Evolutionary conservation across 2,888 invertebrate species (phyloP), one percentile per base, ranked within the genome.

Genomic region (Drosophila fulvimacula): DNA sequence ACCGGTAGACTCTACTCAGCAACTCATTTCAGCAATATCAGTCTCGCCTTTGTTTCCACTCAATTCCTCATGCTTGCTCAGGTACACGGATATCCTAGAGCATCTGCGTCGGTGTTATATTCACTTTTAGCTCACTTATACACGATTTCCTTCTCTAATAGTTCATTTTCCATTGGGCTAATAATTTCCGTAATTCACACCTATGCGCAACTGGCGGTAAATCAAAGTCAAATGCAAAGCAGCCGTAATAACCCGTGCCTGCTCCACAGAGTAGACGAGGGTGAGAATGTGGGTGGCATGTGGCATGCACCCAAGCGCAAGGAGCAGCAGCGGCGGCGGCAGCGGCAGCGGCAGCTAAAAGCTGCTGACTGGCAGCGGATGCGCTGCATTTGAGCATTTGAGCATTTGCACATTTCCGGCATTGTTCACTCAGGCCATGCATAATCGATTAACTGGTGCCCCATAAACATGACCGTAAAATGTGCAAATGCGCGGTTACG

Each of bases 391-490:
- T 51, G 51, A 49, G 48, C 48, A 51, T 19, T 49, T 32, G 34
- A 74, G 74, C 74, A 75, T 75, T 75, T 75, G 85, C 82, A 82
- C 82, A 85, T 82, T 82, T 82, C 82, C 82, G 82, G 81, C 71
- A 79, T 82, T 85, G 82, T 76, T 82, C 82, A 82, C 81, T 82
- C 86, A 79, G 83, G 72, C 82, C 86, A 76, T 79, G 82, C 85
- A 82, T 82, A 82, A 82, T 82, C 82, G 82, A 82, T 82, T 82
- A 82, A 82, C 82, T 85, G 76, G 72, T 71, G 72, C 81, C 79
- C 79, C 82, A 82, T 82, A 85, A 82, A 82, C 85, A 82, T 76
- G 82, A 85, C 82, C 82, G 82, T 85, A 77, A 82, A 82, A 82
- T 82, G 82, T 82, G 85, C 85, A 82, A 85, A 82, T 82, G 76